These are phyloP conservation scores for Mastacembelus armatus DNA, from an alignment of 2,797 vertebrate genomes.

Conservation along the genomic window DNA sequence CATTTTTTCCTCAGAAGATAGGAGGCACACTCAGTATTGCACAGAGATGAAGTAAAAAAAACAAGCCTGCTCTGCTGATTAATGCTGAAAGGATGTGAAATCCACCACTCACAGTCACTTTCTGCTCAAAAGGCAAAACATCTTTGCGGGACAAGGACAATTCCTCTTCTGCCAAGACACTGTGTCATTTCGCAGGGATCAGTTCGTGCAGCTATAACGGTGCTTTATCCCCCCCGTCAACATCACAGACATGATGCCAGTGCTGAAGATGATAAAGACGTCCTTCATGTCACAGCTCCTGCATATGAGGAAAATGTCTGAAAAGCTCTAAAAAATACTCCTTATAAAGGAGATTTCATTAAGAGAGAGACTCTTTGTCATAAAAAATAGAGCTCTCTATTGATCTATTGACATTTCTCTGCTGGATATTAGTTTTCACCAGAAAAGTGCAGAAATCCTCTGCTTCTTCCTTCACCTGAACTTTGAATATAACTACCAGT, in stretches of 20 bases:
- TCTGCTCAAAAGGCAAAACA: constrained; percentile 60
- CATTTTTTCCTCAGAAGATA: constrained; percentile 27
- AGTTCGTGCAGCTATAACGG: constrained; percentile 54
- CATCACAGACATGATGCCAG: constrained; percentile 33
- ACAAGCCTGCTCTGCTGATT: constrained; percentile 63
- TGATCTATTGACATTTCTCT: constrained; percentile 24
- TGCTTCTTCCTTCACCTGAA: constrained; percentile 33
- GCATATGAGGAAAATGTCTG: constrained; percentile 3
- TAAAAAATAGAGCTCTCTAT: constrained; percentile 1
- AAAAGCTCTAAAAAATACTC: too few relatives aligned
- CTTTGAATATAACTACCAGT: constrained; percentile 60
- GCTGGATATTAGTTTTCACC: constrained; percentile 20
- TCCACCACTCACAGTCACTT: constrained; percentile 62
- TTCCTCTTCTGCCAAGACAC: constrained; percentile 54
- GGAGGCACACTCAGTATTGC: constrained; percentile 10
- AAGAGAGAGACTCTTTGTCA: not conserved
- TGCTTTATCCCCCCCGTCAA: constrained; percentile 60
- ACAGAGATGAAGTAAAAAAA: constrained; percentile 52
- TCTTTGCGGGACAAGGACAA: constrained; percentile 63
- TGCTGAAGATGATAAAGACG: constrained; percentile 14
- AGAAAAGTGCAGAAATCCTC: constrained; percentile 23
- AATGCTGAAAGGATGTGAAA: constrained; percentile 65
- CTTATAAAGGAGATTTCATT: constrained; percentile 19
- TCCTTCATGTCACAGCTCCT: constrained; percentile 20
- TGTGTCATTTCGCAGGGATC: constrained; percentile 63